Evolutionary conservation across 2,113 vertebrate genomes (phyloP), one percentile per base, ranked within the genome.

Genomic region (Hemicordylus capensis): DNA sequence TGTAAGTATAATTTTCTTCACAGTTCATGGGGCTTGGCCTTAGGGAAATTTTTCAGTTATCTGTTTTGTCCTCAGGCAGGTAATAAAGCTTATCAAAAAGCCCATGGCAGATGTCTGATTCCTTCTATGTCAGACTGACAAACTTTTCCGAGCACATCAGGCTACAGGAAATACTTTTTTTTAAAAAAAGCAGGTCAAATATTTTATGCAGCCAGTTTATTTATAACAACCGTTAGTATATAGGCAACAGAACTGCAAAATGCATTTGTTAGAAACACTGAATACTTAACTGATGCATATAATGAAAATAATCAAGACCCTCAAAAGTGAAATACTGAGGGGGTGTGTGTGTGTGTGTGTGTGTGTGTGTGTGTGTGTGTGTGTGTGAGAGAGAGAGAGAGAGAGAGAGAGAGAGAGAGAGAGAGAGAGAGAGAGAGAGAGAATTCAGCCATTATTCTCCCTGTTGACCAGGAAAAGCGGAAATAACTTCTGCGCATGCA

Each of bases 1-100:
- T 73, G 46, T 64, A 77, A 77, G 44, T 63, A 63, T 78, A 87
- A 78, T 83, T 78, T 87, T 54, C 80, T 72, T 11, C 86, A 78
- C 22, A 54, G 81, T 83, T 77, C 75, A 83, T n/a, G 67, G 37
- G 74, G 64, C 44, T 83, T 63, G 34, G n/a, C 58, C 80, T 83
- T 78, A 44, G 75, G 86, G 81, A 42, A 78, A 78, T 78, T 24
- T 39, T 78, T 77, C 64, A 77, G 34, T 83, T 83, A 51, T 78
- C 58, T 26, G 37, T 78, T 77, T 87, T 83, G 66, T 72, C 56
- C 64, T 78, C 34, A 34, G 56, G 80, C 56, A 83, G 54, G 37
- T 64, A 44, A 72, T 73, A 83, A 77, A 72, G 74, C 19, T 83
- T 77, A 87, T 61, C 80, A 64, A 83, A 83, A 64, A 22, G 12